phyloP scores from a whole-genome alignment of 2,113 vertebrate species.

The Xyrauchen texanus region DNA sequence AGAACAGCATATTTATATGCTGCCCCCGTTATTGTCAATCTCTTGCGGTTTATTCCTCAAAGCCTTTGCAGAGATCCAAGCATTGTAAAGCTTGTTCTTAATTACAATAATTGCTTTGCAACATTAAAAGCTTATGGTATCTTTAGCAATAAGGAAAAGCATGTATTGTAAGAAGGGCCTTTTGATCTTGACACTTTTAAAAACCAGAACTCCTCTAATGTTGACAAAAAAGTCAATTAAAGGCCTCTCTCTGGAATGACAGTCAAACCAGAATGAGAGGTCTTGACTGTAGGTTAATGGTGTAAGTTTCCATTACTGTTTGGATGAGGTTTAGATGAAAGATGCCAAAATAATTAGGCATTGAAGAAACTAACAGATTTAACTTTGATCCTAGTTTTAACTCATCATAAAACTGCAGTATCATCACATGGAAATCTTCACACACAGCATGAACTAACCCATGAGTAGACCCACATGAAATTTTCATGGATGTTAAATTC shows the following conservation, averaged over 20 bases:
- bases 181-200: constrained; percentile 76
- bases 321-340: constrained; percentile 49
- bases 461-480: no score
- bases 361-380: constrained; percentile 42
- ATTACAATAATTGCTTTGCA: constrained; percentile 72
- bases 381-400: constrained; percentile 22
- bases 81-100: constrained; percentile 68
- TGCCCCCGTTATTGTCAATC: constrained; percentile 60
- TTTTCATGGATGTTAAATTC: no score
- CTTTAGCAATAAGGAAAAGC: constrained; percentile 64
- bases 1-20: constrained; percentile 66
- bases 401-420: not conserved
- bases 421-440: constrained; percentile 16
- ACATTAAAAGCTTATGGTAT: constrained; percentile 71
- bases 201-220: constrained; percentile 66
- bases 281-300: constrained; percentile 60
- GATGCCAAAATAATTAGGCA: constrained; percentile 51
- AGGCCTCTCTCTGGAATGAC: constrained; percentile 58
- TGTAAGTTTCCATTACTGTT: constrained; percentile 57
- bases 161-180: constrained; percentile 68
- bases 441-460: not conserved
- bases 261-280: constrained; percentile 54
- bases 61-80: constrained; percentile 64
- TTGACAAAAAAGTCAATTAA: constrained; percentile 66
- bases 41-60: constrained; percentile 68